Percentiles rank a stretch among this genome's conserved stretches.
These are phyloP conservation scores for Aldabrachelys gigantea DNA, from an alignment of 2,113 vertebrate species.

Conservation along the genomic window DNA sequence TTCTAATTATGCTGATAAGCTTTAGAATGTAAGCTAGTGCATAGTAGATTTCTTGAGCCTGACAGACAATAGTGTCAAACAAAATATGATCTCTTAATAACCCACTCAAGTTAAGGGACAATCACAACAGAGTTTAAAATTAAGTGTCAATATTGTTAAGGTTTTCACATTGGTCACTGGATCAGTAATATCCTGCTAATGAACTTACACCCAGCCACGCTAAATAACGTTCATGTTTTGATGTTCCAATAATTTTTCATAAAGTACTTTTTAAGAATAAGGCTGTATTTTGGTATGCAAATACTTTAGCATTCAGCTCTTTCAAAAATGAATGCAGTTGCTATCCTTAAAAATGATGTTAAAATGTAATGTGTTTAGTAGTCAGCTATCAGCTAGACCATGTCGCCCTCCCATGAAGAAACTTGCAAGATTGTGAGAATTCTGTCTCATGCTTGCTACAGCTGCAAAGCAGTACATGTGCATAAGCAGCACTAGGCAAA, in stretches of 20 bases:
- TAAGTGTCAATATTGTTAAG: not conserved
- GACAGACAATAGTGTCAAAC: not conserved
- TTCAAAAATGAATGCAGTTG: not conserved
- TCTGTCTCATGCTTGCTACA: not conserved
- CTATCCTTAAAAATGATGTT: not conserved
- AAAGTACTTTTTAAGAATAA: not conserved
- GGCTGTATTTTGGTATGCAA: not conserved
- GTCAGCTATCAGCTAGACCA: not conserved
- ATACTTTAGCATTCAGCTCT: not conserved
- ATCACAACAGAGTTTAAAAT: not conserved
- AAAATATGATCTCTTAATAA: not conserved
- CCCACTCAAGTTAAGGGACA: not conserved
- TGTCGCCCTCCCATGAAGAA: not conserved
- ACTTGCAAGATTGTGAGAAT: not conserved
- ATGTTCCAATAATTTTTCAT: not conserved
- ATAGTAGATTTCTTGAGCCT: not conserved
- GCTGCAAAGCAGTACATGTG: not conserved
- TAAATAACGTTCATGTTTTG: not conserved
- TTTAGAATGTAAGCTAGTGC: not conserved
- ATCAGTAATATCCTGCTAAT: not conserved
- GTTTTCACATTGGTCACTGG: not conserved
- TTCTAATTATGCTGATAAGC: not conserved
- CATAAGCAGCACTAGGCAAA: not conserved
- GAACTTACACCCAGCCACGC: not conserved
- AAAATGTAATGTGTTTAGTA: not conserved